These are phyloP conservation scores for Bubo blakistoni DNA, from an alignment of 2,113 vertebrate species.

Conservation along the genomic window DNA sequence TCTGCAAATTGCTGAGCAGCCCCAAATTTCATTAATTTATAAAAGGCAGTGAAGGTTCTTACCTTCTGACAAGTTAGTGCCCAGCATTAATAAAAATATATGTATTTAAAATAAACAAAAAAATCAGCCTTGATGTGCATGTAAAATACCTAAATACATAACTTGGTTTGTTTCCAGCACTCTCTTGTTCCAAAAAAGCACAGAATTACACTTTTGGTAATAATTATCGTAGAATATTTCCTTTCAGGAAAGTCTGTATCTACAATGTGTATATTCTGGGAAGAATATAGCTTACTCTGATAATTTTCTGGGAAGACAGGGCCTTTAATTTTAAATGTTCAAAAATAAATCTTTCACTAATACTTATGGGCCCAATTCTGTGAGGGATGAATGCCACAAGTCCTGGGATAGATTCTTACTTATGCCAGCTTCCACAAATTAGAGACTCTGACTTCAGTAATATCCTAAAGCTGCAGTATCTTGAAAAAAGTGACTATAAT, in stretches of 20 bases:
- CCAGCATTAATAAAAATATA: neutral
- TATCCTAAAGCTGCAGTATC: neutral
- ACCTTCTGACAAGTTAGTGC: neutral
- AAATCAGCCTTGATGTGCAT: neutral
- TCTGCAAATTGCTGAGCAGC: neutral
- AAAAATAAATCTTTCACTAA: constrained; percentile 26
- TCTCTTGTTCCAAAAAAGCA: constrained; percentile 21
- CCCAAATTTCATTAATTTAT: neutral
- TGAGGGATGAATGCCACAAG: neutral
- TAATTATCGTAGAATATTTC: constrained; percentile 52
- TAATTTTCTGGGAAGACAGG: constrained; percentile 54
- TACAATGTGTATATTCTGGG: constrained; percentile 33
- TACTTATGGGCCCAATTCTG: neutral
- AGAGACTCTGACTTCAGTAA: neutral
- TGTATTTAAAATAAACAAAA: neutral
- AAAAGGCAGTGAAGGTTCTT: neutral
- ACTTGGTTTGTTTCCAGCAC: neutral
- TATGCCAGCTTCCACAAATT: neutral
- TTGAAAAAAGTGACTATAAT: neutral
- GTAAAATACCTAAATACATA: constrained; percentile 2
- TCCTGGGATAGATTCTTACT: neutral
- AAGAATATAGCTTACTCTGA: constrained; percentile 45
- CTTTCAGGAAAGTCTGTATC: constrained; percentile 36
- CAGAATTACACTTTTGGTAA: constrained; percentile 29
- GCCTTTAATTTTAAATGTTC: constrained; percentile 42